Evolutionary conservation across 2,888 invertebrate genomes (phyloP).

Genomic region (Pilophorus perplexus): DNA sequence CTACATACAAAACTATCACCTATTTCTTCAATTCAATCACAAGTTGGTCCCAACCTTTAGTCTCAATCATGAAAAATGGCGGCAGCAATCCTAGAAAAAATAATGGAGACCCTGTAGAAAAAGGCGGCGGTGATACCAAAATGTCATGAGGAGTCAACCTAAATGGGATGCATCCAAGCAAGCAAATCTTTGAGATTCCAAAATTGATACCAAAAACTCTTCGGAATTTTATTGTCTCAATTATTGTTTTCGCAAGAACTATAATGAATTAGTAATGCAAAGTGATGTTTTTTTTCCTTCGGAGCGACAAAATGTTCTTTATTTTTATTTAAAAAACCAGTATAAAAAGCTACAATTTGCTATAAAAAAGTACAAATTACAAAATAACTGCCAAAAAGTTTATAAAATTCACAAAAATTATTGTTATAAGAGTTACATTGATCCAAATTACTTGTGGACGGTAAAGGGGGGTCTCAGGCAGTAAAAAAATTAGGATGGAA

Average conservation of each 20-base stretch:
- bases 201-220: neutral
- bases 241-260: constrained; percentile 20
- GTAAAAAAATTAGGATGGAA: constrained; percentile 1
- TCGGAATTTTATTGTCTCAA: constrained; percentile 23
- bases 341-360: constrained; percentile 34
- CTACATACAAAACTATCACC: no score
- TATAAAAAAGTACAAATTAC: constrained; percentile 23
- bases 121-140: no score
- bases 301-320: neutral
- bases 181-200: neutral
- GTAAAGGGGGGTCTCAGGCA: constrained; percentile 19
- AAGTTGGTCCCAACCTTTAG: no score
- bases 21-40: no score
- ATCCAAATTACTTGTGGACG: constrained; percentile 32
- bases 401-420: constrained; percentile 31
- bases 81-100: neutral
- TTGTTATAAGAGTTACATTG: constrained; percentile 22
- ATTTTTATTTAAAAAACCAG: neutral
- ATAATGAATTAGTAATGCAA: neutral
- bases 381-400: constrained; percentile 16
- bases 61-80: neutral
- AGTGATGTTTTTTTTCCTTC: neutral
- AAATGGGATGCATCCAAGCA: neutral
- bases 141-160: no score
- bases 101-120: no score